These are phyloP conservation scores for Dicentrarchus labrax DNA, from an alignment of 2,113 vertebrate species.

Conservation along the genomic window DNA sequence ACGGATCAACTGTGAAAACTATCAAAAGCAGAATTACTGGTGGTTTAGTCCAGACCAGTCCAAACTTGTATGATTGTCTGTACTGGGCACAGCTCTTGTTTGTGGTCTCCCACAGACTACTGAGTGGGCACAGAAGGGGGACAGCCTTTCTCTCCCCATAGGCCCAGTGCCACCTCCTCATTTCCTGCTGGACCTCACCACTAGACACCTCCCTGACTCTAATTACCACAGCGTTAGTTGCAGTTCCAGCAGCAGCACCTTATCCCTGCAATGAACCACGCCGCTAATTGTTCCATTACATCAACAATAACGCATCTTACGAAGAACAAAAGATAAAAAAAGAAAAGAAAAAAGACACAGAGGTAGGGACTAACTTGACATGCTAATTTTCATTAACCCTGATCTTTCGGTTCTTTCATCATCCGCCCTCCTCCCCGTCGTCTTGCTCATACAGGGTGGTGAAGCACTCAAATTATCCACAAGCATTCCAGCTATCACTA, in stretches of 20 bases:
- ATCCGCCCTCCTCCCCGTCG: conserved; percentile 62
- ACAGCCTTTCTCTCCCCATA: conserved; percentile 85
- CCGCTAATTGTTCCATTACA: conserved; percentile 90
- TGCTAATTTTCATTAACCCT: conserved; percentile 87
- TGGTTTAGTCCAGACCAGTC: conserved; percentile 93
- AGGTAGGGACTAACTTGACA: conserved; percentile 80
- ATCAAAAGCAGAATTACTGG: conserved; percentile 90
- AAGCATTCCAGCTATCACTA: conserved; percentile 83
- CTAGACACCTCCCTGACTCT: conserved; percentile 90
- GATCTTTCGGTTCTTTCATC: conserved; percentile 79
- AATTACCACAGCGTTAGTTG: conserved; percentile 80
- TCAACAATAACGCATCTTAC: conserved; percentile 82
- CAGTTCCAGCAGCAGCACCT: conserved; percentile 73
- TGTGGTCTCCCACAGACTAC: conserved; percentile 90
- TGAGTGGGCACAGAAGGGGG: conserved; percentile 76
- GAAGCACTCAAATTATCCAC: conserved; percentile 86
- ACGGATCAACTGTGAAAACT: conserved; percentile 78
- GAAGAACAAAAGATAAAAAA: conserved; percentile 78
- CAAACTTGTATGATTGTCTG: conserved; percentile 94
- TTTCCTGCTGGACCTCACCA: conserved; percentile 92
- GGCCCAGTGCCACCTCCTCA: conserved; percentile 85
- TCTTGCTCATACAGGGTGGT: conserved; percentile 70
- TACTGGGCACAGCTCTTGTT: conserved; percentile 93
- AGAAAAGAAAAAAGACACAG: conserved; percentile 48
- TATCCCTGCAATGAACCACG: conserved; percentile 79